Conservation (phyloP, 2,113 vertebrate species). For the Amblyopsis rosae region DNA sequence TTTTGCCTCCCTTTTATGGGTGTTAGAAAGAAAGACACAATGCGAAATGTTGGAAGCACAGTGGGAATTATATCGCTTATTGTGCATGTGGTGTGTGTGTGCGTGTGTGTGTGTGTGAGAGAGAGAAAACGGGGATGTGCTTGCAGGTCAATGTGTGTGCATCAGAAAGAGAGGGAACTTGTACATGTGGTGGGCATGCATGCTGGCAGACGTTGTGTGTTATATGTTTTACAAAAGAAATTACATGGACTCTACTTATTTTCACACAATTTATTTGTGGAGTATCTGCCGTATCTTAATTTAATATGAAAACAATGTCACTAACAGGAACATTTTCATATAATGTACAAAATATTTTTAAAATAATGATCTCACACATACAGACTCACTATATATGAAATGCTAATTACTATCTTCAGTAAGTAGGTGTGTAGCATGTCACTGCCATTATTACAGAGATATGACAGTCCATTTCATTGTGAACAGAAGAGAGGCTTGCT, state of each 20-base stretch:
- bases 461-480: slow-evolving; percentile 47
- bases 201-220: background rate
- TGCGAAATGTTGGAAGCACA: slow-evolving; percentile 70
- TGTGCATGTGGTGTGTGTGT: slow-evolving; percentile 51
- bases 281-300: background rate
- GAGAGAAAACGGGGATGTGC: slow-evolving; percentile 13
- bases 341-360: background rate
- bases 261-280: background rate
- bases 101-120: slow-evolving; percentile 23
- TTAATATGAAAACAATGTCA: background rate
- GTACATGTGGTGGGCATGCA: background rate
- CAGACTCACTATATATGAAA: background rate
- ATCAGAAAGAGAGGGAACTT: no score
- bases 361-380: background rate
- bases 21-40: slow-evolving; percentile 73
- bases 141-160: background rate
- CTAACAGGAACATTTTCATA: background rate
- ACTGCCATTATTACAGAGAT: slow-evolving; percentile 27
- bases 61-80: slow-evolving; percentile 56
- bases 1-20: slow-evolving; percentile 70
- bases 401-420: slow-evolving; percentile 37
- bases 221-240: background rate
- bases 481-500: slow-evolving; percentile 34
- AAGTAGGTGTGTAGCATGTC: slow-evolving; percentile 30
- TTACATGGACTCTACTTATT: background rate